Percentiles rank a stretch among this genome's conserved stretches.
phyloP scores from a whole-genome alignment of 2,797 vertebrate species.

The Malurus leucopterus region DNA sequence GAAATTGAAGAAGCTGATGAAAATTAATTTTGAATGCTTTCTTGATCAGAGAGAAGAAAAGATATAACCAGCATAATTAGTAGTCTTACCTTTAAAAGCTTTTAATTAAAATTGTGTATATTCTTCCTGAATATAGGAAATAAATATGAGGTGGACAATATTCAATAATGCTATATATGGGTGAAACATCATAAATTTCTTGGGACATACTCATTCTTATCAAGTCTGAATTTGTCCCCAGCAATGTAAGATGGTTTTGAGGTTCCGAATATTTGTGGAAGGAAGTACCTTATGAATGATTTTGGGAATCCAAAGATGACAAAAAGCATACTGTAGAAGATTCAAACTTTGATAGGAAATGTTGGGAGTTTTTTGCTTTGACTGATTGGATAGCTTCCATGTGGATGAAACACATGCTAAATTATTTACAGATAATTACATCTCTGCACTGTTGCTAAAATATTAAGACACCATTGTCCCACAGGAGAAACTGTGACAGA shows the following conservation, averaged over 20 bases:
- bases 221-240: not conserved
- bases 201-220: not conserved
- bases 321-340: constrained; percentile 35
- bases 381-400: constrained; percentile 73
- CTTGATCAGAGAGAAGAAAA: constrained; percentile 11
- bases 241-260: not conserved
- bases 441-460: constrained; percentile 73
- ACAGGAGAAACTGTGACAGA: constrained; percentile 70
- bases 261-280: constrained; percentile 23
- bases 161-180: not conserved
- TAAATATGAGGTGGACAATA: not conserved
- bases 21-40: constrained; percentile 23
- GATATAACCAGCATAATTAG: not conserved
- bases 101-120: not conserved
- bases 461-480: constrained; percentile 75
- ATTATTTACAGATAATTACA: constrained; percentile 82
- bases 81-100: not conserved
- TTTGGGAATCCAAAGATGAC: constrained; percentile 47
- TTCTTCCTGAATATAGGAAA: not conserved
- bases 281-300: constrained; percentile 46
- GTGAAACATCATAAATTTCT: not conserved
- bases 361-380: constrained; percentile 41
- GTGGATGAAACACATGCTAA: constrained; percentile 71
- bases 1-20: not conserved
- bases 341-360: constrained; percentile 48